Percentiles rank a stretch among this genome's conserved stretches.
Conservation (phyloP, 2,888 invertebrate genomes). For the Bugulina stolonifera region DNA sequence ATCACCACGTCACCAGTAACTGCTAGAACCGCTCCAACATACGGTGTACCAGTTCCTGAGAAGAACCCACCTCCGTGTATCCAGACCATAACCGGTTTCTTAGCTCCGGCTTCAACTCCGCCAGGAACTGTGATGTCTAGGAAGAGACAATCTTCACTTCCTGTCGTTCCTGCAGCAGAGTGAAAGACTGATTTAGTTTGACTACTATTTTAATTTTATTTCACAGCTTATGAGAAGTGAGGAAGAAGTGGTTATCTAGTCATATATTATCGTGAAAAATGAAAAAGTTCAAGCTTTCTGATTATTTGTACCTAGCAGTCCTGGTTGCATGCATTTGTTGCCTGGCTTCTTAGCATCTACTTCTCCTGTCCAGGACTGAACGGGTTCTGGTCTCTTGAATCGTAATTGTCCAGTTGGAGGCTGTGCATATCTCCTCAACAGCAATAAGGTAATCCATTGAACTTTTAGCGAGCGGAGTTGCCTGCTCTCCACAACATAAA, state of each 20-base stretch:
- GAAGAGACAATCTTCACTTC: conserved; percentile 31
- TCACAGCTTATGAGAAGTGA: too few species aligned
- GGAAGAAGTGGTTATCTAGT: too few species aligned
- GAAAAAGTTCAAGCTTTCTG: too few species aligned
- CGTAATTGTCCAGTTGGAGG: not conserved
- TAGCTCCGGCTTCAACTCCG: not conserved
- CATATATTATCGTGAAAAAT: too few species aligned
- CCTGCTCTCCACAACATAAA: too few species aligned
- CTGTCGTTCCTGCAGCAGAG: not conserved
- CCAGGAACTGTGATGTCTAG: conserved; percentile 29
- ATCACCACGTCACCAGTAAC: conserved; percentile 33
- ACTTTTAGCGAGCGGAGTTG: too few species aligned
- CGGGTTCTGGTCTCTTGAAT: conserved; percentile 17
- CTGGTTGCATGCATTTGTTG: not conserved
- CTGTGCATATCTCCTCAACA: conserved; percentile 5
- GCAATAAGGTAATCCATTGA: too few species aligned
- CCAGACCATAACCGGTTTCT: conserved; percentile 29
- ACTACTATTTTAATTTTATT: too few species aligned
- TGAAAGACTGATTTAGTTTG: too few species aligned
- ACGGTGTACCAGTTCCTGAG: conserved; percentile 9
- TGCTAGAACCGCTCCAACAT: conserved; percentile 29
- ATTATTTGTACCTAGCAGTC: too few species aligned
- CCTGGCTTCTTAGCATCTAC: not conserved
- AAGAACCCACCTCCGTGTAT: conserved; percentile 29
- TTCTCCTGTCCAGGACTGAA: not conserved